These are phyloP conservation scores for Pristionchus japonicus DNA, from an alignment of 2,888 invertebrate genomes.

Conservation along the genomic window DNA sequence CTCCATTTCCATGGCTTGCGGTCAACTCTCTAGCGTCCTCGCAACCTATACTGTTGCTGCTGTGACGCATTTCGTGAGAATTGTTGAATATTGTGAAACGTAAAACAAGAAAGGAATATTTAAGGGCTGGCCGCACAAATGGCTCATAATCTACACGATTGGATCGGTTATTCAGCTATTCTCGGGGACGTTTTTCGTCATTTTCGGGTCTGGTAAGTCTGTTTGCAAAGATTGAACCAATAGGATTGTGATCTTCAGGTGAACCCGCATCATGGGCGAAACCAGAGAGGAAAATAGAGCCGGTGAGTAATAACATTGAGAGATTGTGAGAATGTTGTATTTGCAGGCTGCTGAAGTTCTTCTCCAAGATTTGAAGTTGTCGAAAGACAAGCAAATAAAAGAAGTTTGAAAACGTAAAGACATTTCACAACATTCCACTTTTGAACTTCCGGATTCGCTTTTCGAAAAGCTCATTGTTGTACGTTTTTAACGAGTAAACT, in stretches of 20 bases:
- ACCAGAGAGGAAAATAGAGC: neutral
- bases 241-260: neutral
- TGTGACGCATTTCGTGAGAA: neutral
- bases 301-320: neutral
- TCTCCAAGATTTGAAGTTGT: neutral
- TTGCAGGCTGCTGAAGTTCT: neutral
- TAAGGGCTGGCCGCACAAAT: conserved; percentile 2
- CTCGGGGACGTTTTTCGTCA: neutral
- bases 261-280: neutral
- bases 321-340: neutral
- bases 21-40: neutral
- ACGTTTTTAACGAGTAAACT: too few species aligned
- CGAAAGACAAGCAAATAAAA: neutral
- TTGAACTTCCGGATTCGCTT: too few species aligned
- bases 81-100: neutral
- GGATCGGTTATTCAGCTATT: neutral
- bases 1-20: neutral
- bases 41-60: neutral
- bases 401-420: too few species aligned
- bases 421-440: too few species aligned
- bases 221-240: neutral
- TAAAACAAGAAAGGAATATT: neutral
- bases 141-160: neutral
- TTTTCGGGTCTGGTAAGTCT: neutral
- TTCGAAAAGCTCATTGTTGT: too few species aligned